Conservation (phyloP, 2,888 invertebrate species). For the Xanthia icteritia region DNA sequence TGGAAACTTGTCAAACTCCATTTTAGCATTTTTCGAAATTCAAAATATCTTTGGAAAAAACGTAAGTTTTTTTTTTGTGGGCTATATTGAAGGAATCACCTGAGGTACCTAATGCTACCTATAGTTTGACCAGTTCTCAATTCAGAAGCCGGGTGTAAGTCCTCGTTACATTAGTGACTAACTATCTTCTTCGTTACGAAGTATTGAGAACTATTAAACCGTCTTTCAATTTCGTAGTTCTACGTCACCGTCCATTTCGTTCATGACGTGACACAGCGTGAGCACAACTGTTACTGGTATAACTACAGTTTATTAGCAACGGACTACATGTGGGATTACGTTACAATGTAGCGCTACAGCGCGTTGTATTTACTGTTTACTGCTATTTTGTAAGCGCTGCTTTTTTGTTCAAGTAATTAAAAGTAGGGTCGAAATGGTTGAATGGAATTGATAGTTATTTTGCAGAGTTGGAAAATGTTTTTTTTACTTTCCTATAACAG, state of each 20-base stretch:
- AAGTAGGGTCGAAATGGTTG: constrained; percentile 20
- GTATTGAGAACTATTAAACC: background rate
- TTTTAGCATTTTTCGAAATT: background rate
- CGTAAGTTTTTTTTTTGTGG: background rate
- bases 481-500: background rate
- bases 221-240: constrained; percentile 9
- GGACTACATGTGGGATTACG: constrained; percentile 42
- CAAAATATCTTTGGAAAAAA: background rate
- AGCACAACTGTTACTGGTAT: constrained; percentile 31
- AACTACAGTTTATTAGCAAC: constrained; percentile 61
- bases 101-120: background rate
- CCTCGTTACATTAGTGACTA: background rate
- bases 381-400: constrained; percentile 49
- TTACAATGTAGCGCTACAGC: constrained; percentile 55
- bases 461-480: background rate
- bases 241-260: constrained; percentile 33
- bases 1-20: background rate
- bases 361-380: constrained; percentile 29
- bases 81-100: background rate
- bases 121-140: background rate
- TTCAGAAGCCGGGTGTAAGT: background rate
- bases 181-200: background rate
- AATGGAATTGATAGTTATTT: constrained; percentile 26
- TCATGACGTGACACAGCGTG: constrained; percentile 50
- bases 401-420: constrained; percentile 57